Conservation (phyloP, 2,113 vertebrate genomes). For the Festucalex cinctus region DNA sequence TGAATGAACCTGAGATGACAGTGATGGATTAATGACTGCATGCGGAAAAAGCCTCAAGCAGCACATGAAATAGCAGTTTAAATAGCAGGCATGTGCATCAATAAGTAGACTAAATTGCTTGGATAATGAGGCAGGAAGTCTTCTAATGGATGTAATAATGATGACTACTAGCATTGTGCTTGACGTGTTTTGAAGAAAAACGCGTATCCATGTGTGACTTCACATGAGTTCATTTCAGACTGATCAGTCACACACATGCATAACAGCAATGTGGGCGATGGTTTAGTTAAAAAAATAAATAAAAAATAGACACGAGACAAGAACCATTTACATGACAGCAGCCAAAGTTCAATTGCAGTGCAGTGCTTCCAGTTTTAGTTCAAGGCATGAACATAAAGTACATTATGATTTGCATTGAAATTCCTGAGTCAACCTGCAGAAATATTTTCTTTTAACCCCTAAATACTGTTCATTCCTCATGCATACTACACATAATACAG, state of each 20-base stretch:
- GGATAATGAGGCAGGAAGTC: neutral
- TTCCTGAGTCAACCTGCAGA: neutral
- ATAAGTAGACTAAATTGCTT: neutral
- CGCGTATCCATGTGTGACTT: neutral
- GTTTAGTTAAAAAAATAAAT: neutral
- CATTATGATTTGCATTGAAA: neutral
- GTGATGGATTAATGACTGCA: neutral
- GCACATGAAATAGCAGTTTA: neutral
- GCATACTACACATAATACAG: too few relatives aligned
- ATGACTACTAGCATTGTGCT: neutral
- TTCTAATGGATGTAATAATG: neutral
- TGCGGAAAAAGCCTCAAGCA: neutral
- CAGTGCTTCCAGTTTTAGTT: neutral
- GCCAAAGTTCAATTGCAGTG: conserved; percentile 16
- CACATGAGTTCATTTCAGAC: neutral
- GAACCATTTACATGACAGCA: conserved; percentile 19
- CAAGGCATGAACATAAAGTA: conserved; percentile 2
- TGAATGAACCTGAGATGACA: neutral
- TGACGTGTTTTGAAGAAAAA: neutral
- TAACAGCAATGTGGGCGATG: neutral
- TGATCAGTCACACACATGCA: conserved; percentile 9
- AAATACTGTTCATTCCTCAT: neutral
- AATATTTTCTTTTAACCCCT: neutral
- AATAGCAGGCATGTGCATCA: neutral
- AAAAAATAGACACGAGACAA: too few relatives aligned